These are phyloP conservation scores for Sesamia inferens DNA, from an alignment of 2,888 invertebrate genomes.

Conservation along the genomic window DNA sequence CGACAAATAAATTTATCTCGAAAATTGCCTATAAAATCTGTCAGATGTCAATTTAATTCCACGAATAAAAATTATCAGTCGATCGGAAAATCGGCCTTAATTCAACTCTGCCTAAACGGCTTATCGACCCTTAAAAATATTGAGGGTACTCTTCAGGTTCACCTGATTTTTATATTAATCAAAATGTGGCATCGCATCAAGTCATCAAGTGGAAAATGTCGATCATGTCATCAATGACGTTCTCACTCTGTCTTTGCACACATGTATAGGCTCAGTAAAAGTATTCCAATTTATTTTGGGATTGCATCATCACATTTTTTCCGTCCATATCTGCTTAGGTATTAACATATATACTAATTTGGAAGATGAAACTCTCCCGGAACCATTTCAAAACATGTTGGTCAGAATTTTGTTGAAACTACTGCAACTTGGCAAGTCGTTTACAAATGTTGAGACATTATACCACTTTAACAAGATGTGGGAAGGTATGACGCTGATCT, in stretches of 20 bases:
- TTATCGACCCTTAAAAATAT: background rate
- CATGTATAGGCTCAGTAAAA: background rate
- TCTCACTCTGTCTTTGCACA: too few relatives aligned
- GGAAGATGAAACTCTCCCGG: slow-evolving; percentile 36
- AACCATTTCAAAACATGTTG: slow-evolving; percentile 32
- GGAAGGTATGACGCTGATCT: slow-evolving; percentile 52
- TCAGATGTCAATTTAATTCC: too few relatives aligned
- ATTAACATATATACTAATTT: background rate
- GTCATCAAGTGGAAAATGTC: background rate
- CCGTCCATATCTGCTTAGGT: background rate
- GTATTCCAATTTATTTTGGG: background rate
- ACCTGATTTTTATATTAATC: background rate
- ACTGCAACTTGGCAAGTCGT: slow-evolving; percentile 31
- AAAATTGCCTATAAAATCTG: too few relatives aligned
- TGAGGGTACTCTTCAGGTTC: background rate
- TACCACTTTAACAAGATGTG: slow-evolving; percentile 57
- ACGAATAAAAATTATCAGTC: too few relatives aligned
- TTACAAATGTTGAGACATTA: slow-evolving; percentile 54
- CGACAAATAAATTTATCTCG: too few relatives aligned
- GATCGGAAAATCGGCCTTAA: too few relatives aligned
- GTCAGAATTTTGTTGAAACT: slow-evolving; percentile 36
- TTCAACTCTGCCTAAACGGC: background rate
- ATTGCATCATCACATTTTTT: background rate
- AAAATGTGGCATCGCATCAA: background rate
- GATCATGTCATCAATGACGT: background rate